Base-by-base conservation (phyloP, 2,113 vertebrate genomes). In the Xenopus borealis region DNA sequence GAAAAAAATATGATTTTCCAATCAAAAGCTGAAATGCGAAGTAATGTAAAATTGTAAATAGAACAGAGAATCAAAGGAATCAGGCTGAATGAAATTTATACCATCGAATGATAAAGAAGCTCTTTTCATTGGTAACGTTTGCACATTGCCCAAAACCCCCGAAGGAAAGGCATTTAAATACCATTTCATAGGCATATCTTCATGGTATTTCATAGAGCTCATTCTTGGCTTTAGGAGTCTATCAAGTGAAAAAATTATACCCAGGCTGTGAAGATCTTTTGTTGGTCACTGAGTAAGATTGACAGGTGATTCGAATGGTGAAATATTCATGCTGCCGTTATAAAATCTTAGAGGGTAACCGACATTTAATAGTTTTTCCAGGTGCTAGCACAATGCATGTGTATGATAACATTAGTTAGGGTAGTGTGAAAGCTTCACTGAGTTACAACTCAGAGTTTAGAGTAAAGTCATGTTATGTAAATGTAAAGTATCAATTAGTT, bases 1-100 rank as follows among this genome's bases (percentile, higher is more conserved):
- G 50, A 66, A 75, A 27, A 75, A 62, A 66, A 23, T 80, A 62
- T 70, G 59, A 64, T 82, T 85, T 80, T 82, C 65, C 33, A 82
- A 73, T 58, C 40, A 78, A 69, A 6, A n/a, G 64, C 58, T 67
- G 59, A 68, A 85, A 70, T 68, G 33, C 17, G 45, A 30, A 57
- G 62, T 65, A 72, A 65, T 74, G 76, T 73, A 67, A 78, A 82
- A 81, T 81, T 20, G 14, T 66, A 53, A 76, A 76, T 59, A 68
- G 75, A 69, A 79, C 78, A 80, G n/a, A 14, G 44, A 69, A 71
- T 73, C 80, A 78, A 62, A 12, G n/a, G 66, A 80, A 78, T 73
- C 47, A 14, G 81, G 72, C 18, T 12, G 33, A 80, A 33, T 78
- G 57, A 53, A 75, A 82, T 72, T 52, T 67, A 45, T 64, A 71